phyloP scores from a whole-genome alignment of 2,113 vertebrate genomes.

The Glareola pratincola region DNA sequence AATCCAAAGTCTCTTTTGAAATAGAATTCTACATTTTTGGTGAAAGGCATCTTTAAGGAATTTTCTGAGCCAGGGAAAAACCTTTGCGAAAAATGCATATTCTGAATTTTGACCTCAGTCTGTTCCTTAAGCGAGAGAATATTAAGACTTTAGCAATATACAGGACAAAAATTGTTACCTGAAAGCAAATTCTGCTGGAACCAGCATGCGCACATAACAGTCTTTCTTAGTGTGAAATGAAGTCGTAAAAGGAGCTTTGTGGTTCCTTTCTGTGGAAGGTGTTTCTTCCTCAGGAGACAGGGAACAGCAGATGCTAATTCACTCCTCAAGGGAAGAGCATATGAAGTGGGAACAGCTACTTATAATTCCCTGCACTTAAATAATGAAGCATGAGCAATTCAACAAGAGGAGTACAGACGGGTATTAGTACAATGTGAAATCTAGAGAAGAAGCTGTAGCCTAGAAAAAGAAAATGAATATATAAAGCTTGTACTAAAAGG shows the following conservation, averaged over 20 bases:
- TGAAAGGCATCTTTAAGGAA: neutral
- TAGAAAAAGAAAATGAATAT: neutral
- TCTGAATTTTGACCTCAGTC: neutral
- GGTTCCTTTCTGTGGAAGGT: neutral
- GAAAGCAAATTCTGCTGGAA: neutral
- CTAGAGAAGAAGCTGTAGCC: neutral
- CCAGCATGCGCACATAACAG: neutral
- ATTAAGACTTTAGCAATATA: neutral
- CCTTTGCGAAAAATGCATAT: neutral
- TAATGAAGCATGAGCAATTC: neutral
- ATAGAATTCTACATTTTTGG: neutral
- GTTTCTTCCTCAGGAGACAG: neutral
- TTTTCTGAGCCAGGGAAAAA: neutral
- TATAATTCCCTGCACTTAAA: slow-evolving; percentile 3
- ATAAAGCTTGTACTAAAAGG: neutral
- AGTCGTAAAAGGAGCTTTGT: neutral
- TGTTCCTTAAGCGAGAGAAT: neutral
- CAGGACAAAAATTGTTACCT: neutral
- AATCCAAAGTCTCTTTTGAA: neutral
- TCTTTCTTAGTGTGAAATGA: neutral
- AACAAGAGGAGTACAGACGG: neutral
- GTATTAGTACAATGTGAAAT: neutral
- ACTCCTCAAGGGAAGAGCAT: neutral
- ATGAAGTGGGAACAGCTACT: slow-evolving; percentile 19
- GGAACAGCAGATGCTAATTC: neutral